Base-by-base conservation (phyloP, 2,888 invertebrate genomes). In the Ophonus ardosiacus region DNA sequence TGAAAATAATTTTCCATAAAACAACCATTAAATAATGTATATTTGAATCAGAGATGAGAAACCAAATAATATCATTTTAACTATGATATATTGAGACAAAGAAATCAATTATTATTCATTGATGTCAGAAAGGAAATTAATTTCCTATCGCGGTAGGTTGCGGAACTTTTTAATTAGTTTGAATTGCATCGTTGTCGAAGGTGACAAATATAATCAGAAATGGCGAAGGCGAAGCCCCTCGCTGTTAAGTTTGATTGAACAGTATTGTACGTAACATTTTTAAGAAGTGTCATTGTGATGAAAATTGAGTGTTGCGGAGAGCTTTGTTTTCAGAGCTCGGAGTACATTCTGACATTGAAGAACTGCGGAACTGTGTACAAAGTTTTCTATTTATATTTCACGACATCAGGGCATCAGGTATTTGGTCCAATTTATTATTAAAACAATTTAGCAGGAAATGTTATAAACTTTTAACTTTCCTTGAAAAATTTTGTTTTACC, bases 351-450 rank as follows among this genome's bases (percentile, higher is more conserved):
- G 63, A 63, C 63, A 21, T 63, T 63, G 63, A 63, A 21, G 24
- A 13, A 63, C 63, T 18, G 21, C 63, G 63, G 18, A 18, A 63
- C 24, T 63, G 63, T 18, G 21, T 21, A 8, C 63, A 63, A 63
- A 63, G 63, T 63, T 63, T 63, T 13, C 63, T 63, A 63, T 63
- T 63, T 63, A 63, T 63, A 63, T 63, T 63, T 63, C 63, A 63
- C 63, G 63, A 63, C 59, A 18, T 7, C 8, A 59, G 31, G 31
- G 31, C 7, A 18, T 59, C 18, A 59, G 63, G 6, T 24, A 24
- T 51, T 24, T 24, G 18, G 18, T 21, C 21, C 24, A 7, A 18
- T 18, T 24, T 21, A 63, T 63, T 63, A 63, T 63, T 63, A 21
- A 63, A 18, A 63, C 17, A 18, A 63, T 63, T 63, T 21, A 21